Evolutionary conservation across 2,797 vertebrate genomes (phyloP).

Genomic region (Pelochelys cantorii): DNA sequence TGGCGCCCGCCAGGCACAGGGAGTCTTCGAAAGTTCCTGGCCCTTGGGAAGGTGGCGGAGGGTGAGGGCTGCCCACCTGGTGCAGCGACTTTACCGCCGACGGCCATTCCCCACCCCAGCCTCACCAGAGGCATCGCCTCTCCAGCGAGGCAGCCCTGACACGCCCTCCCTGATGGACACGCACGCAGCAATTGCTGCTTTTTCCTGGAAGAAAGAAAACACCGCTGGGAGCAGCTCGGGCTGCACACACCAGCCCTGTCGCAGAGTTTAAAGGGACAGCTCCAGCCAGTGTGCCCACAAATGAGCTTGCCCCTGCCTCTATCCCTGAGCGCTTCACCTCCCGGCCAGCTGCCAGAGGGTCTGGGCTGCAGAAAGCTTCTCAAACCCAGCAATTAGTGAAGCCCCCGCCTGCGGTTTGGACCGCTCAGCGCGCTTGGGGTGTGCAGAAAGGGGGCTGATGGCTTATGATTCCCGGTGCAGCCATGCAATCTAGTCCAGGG

Average conservation of each 20-base stretch:
- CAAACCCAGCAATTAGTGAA: not conserved
- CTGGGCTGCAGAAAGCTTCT: not conserved
- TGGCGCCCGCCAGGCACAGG: not conserved
- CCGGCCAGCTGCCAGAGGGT: not conserved
- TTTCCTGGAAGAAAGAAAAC: slow-evolving; percentile 42
- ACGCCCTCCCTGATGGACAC: not conserved
- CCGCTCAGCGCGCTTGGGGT: not conserved
- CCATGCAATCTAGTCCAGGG: not conserved
- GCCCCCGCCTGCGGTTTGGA: not conserved
- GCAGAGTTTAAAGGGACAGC: not conserved
- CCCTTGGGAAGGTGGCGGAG: not conserved
- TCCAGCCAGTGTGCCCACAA: not conserved
- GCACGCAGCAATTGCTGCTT: not conserved
- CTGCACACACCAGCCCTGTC: not conserved
- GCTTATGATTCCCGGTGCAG: not conserved
- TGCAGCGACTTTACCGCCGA: not conserved
- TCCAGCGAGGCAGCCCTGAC: not conserved
- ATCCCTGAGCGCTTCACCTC: not conserved
- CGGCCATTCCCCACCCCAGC: not conserved
- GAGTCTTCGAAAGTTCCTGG: not conserved
- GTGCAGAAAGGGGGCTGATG: not conserved
- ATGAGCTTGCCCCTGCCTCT: not conserved
- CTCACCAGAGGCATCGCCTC: not conserved
- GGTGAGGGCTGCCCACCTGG: not conserved
- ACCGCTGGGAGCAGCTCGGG: not conserved